These are phyloP conservation scores for Ernsta delagoae DNA, from an alignment of 2,888 invertebrate genomes.

Conservation along the genomic window DNA sequence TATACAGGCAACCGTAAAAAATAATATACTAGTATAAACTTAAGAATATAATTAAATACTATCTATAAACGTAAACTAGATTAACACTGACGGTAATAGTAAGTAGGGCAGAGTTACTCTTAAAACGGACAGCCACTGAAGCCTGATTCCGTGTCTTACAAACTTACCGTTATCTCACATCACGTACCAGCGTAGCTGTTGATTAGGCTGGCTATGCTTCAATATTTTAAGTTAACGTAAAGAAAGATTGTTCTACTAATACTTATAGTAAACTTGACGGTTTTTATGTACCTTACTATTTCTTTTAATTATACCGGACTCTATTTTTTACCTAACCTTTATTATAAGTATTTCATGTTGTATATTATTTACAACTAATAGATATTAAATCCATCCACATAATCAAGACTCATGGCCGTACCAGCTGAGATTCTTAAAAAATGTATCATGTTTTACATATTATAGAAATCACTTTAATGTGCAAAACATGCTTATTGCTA, in stretches of 20 bases:
- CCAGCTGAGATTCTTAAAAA: too few relatives aligned
- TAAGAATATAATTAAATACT: background rate
- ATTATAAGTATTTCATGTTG: too few relatives aligned
- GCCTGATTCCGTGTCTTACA: conserved; percentile 27
- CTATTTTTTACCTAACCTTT: too few relatives aligned
- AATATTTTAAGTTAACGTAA: conserved; percentile 6
- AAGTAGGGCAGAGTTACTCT: conserved; percentile 24
- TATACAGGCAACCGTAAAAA: too few relatives aligned
- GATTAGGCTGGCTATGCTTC: conserved; percentile 10
- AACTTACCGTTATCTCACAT: conserved; percentile 24
- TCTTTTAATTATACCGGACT: background rate
- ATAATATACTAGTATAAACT: too few relatives aligned
- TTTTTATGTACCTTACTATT: background rate
- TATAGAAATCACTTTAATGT: too few relatives aligned
- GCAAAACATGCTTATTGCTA: too few relatives aligned
- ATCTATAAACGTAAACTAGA: background rate
- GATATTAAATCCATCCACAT: too few relatives aligned
- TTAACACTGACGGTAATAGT: conserved; percentile 19
- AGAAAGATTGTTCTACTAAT: background rate
- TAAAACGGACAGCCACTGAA: conserved; percentile 28
- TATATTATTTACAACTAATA: too few relatives aligned
- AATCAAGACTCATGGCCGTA: too few relatives aligned
- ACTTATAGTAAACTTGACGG: background rate
- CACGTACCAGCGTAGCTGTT: conserved; percentile 4
- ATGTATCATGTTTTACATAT: too few relatives aligned